Percentiles rank a stretch among this genome's conserved stretches.
phyloP scores from a whole-genome alignment of 2,797 vertebrate species.

The Pangasius sanitwongsei region DNA sequence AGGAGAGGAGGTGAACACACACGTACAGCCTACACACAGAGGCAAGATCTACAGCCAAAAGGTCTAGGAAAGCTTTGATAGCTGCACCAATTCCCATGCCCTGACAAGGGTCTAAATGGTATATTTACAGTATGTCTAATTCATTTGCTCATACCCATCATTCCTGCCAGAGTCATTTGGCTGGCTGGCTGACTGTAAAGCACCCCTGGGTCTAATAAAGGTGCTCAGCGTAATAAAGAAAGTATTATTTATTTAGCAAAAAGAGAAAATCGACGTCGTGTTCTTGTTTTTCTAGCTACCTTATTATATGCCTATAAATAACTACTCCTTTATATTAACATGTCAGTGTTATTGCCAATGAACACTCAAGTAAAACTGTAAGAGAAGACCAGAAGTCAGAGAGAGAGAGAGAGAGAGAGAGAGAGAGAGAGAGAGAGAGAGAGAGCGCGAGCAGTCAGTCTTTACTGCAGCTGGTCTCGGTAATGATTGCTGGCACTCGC shows the following conservation, averaged over 20 bases:
- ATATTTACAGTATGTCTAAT: not conserved
- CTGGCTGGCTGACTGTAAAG: not conserved
- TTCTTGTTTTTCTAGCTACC: not conserved
- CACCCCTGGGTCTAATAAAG: not conserved
- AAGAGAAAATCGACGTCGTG: no score
- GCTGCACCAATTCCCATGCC: not conserved
- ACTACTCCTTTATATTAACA: not conserved
- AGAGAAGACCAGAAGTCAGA: not conserved
- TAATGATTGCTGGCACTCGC: constrained; percentile 13
- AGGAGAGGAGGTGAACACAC: not conserved
- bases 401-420: not conserved
- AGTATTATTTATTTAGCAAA: not conserved
- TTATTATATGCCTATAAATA: not conserved
- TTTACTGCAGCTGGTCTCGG: not conserved
- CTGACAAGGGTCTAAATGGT: not conserved
- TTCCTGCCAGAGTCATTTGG: not conserved
- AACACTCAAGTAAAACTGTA: no score
- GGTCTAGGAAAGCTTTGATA: not conserved
- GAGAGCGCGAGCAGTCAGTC: not conserved
- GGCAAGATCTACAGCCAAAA: not conserved
- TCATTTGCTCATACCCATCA: not conserved
- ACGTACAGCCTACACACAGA: not conserved
- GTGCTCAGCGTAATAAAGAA: not conserved
- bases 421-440: not conserved
- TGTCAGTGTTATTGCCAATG: not conserved